A percentile compares a stretch with the other conserved stretches of the same genome.
Conservation (phyloP, 2,888 invertebrate species). For the Clivina fossor region DNA sequence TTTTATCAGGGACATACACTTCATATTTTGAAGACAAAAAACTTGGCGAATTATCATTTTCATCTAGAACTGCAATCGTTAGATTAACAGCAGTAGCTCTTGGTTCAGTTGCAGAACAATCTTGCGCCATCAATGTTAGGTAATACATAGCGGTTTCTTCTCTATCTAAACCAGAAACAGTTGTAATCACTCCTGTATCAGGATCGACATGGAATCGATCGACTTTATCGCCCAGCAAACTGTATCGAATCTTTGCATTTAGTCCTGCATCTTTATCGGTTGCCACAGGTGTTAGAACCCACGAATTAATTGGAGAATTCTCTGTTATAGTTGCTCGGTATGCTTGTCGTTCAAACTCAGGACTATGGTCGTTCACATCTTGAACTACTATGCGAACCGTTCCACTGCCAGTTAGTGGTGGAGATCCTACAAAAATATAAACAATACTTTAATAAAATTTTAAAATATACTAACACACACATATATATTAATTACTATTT, state of each 20-base stretch:
- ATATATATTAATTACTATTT: not conserved
- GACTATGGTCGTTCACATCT: slow-evolving; percentile 93
- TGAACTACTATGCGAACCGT: slow-evolving; percentile 86
- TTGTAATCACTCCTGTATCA: slow-evolving; percentile 76
- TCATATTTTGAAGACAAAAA: slow-evolving; percentile 76
- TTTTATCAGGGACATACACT: slow-evolving; percentile 81
- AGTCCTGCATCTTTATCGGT: slow-evolving; percentile 80
- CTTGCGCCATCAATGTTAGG: slow-evolving; percentile 83
- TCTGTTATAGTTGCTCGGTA: slow-evolving; percentile 80
- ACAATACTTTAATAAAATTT: slow-evolving; percentile 3
- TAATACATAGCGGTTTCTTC: slow-evolving; percentile 77
- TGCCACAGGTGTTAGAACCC: slow-evolving; percentile 76
- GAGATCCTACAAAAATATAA: slow-evolving; percentile 70
- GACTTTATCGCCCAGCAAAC: slow-evolving; percentile 77
- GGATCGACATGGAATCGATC: slow-evolving; percentile 79
- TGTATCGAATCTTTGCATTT: slow-evolving; percentile 86
- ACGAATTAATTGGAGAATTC: slow-evolving; percentile 76
- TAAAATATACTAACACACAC: not conserved
- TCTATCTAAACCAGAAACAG: slow-evolving; percentile 72
- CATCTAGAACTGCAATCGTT: slow-evolving; percentile 76
- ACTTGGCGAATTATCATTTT: slow-evolving; percentile 82
- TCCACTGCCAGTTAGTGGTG: slow-evolving; percentile 89
- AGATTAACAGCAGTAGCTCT: slow-evolving; percentile 80
- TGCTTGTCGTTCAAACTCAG: slow-evolving; percentile 80
- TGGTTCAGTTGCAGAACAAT: slow-evolving; percentile 84